Percentiles rank a stretch among this genome's conserved stretches.
Evolutionary conservation across 1,140 invertebrate species (phyloP).

Genomic region (Archivesica marissinica): DNA sequence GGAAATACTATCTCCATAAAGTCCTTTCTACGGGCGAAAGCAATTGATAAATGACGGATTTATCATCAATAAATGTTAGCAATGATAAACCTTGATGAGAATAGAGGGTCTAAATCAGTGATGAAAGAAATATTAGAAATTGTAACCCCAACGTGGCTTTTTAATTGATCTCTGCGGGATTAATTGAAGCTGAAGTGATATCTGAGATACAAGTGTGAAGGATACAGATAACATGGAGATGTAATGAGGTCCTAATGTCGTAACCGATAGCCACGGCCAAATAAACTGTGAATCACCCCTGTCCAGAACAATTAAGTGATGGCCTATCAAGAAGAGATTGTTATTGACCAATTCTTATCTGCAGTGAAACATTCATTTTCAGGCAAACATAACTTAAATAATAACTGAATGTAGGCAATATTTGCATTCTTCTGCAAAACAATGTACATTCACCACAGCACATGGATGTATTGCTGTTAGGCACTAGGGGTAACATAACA

Average conservation of each 20-base stretch:
- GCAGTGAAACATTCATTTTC: background rate
- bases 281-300: conserved; percentile 16
- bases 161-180: conserved; percentile 61
- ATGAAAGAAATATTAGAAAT: conserved; percentile 64
- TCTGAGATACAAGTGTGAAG: background rate
- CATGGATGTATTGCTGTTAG: too few species aligned
- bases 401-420: too few species aligned
- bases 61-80: conserved; percentile 60
- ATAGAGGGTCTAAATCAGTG: conserved; percentile 31
- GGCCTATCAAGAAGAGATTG: background rate
- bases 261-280: conserved; percentile 25
- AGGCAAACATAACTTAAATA: too few species aligned
- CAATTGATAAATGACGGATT: conserved; percentile 63
- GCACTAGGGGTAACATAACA: too few species aligned
- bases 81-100: conserved; percentile 34
- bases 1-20: conserved; percentile 50
- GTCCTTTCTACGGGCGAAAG: conserved; percentile 17
- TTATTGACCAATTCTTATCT: background rate
- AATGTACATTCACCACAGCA: too few species aligned
- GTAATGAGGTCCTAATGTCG: conserved; percentile 55
- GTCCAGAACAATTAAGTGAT: conserved; percentile 45
- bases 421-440: too few species aligned
- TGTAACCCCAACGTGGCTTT: conserved; percentile 51
- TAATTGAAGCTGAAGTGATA: conserved; percentile 51
- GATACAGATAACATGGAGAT: conserved; percentile 9